A percentile compares a stretch with the other conserved stretches of the same genome.
phyloP scores from a whole-genome alignment of 2,888 invertebrate species.

The Anoplius nigerrimus region DNA sequence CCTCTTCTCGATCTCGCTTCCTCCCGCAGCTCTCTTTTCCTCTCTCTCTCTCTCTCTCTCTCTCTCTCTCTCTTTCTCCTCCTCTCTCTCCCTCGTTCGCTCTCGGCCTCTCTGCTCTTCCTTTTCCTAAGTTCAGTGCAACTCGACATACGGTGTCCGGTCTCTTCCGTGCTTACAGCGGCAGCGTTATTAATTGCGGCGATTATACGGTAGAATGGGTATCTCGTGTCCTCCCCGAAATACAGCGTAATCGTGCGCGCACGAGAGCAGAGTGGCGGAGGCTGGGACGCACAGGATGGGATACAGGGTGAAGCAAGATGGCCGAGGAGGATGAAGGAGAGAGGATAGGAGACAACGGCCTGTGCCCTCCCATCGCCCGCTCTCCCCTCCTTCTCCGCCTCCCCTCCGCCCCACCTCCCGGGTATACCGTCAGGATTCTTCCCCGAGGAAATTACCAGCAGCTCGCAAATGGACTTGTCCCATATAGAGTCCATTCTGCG shows the following conservation, averaged over 20 bases:
- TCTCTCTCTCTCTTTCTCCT: constrained; percentile 6
- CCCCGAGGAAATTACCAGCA: constrained; percentile 62
- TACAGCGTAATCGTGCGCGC: constrained; percentile 29
- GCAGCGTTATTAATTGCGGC: constrained; percentile 42
- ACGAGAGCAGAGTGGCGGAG: background rate
- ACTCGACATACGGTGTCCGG: constrained; percentile 1
- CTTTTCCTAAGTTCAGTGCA: background rate
- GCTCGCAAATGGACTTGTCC: constrained; percentile 42
- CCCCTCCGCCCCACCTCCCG: background rate
- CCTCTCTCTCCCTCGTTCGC: background rate
- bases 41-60: constrained; percentile 2
- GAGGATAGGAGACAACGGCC: no score
- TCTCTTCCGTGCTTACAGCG: constrained; percentile 6
- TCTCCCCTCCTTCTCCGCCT: background rate
- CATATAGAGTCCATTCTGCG: constrained; percentile 25
- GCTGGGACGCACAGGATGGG: background rate
- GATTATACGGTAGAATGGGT: constrained; percentile 43
- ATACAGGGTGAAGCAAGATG: no score
- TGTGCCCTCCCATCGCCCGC: no score
- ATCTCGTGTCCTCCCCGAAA: constrained; percentile 32
- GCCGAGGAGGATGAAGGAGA: no score
- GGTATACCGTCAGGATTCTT: constrained; percentile 49
- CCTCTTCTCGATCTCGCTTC: background rate
- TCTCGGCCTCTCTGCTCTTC: background rate
- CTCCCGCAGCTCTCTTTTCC: constrained; percentile 3